Base-by-base conservation (phyloP, 2,113 vertebrate species). In the Bambusicola thoracicus region DNA sequence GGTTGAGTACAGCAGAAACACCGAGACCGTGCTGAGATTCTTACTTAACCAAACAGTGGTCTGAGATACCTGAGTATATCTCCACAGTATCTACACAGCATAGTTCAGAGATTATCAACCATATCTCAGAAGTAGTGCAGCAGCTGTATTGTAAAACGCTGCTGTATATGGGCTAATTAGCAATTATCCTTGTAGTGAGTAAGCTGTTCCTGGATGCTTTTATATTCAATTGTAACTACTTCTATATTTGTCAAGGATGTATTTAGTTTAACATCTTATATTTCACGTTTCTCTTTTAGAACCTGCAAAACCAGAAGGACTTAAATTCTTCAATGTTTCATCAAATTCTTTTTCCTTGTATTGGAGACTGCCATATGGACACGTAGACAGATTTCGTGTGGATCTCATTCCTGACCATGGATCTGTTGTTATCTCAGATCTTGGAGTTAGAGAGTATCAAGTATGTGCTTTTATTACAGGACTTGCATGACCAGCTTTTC, bases 331-430 rank as follows among this genome's bases (percentile, higher is more conserved):
- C 89, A 98, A 89, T 76, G 82, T 98, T 94, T 98, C 98, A 24
- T 76, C 97, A 43, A 73, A 85, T 82, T 96, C 93, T 36, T 98
- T 98, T 97, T 98, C 98, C 58, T 72, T 99, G 40, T 94, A 40
- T 58, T 98, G 98, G 98, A 97, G 95, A 82, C 94, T 97, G 40
- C 96, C 96, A 0, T 81, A 74, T 29, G 98, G 98, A 55, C 96
- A 91, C 63, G 97, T 97, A 89, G 98, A 98, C 92, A 91, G 93
- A 95, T 98, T 98, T 98, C 96, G 91, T 11, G 96, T 99, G 96
- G 96, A 88, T 95, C 96, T 98, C 63, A 76, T 89, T 95, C 98
- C 98, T 94, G 93, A 97, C 85, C 96, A 97, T 65, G 98, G 98
- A 92, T 97, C 97, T 94, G 93, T 98, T 97, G 96, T 96, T 96